Percentiles rank a stretch among this genome's conserved stretches.
Conservation (phyloP, 2,888 invertebrate species). For the Watsonalla cultraria region DNA sequence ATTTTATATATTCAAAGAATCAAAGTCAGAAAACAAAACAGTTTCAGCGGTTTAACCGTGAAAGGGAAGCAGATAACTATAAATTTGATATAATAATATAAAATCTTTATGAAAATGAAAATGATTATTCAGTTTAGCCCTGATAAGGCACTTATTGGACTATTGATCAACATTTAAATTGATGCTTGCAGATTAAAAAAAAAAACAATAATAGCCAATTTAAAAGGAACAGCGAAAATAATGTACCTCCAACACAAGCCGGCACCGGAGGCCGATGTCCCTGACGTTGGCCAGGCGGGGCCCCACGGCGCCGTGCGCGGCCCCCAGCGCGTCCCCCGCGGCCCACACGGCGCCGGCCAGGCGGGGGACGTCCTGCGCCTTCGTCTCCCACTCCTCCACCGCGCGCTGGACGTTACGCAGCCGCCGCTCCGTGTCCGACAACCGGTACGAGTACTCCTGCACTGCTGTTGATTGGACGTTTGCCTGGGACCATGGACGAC, state of each 20-base stretch:
- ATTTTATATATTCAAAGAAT: no score
- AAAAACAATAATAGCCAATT: no score
- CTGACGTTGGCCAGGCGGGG: constrained; percentile 42
- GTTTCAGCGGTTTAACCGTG: no score
- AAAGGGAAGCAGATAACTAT: no score
- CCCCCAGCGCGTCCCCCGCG: constrained; percentile 68
- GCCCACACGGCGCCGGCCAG: constrained; percentile 67
- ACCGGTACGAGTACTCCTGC: constrained; percentile 58
- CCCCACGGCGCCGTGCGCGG: constrained; percentile 66
- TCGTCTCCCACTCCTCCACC: constrained; percentile 53
- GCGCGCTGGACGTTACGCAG: constrained; percentile 35
- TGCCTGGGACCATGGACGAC: constrained; percentile 36
- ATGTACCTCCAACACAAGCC: constrained; percentile 52
- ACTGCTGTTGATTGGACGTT: constrained; percentile 64
- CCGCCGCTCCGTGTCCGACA: constrained; percentile 45
- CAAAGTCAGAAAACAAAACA: no score
- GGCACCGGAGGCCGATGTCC: constrained; percentile 50
- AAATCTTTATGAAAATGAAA: no score
- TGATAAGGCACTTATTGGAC: no score
- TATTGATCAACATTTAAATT: no score
- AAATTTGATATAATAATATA: no score
- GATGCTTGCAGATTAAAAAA: no score
- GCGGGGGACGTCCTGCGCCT: constrained; percentile 63
- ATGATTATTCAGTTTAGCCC: no score
- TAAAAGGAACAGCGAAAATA: no score